Evolutionary conservation across 2,888 invertebrate species (phyloP).

Genomic region (Apoderus coryli): DNA sequence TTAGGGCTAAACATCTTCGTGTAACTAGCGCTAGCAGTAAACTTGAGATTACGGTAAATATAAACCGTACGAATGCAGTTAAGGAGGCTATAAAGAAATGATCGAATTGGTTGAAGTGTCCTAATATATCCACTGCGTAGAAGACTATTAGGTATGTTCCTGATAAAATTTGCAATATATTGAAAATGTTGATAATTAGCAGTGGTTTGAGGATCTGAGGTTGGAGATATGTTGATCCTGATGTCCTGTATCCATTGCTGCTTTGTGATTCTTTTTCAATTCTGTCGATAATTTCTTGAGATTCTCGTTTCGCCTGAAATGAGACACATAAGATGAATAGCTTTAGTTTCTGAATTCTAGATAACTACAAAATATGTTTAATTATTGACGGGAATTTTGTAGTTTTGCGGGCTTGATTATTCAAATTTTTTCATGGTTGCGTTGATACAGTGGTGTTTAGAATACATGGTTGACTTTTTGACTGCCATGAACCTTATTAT

Average conservation of each 20-base stretch:
- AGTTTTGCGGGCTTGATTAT: too few species aligned
- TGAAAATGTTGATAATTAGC: slow-evolving; percentile 56
- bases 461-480: too few species aligned
- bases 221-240: slow-evolving; percentile 35
- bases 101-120: slow-evolving; percentile 36
- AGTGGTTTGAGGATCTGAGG: slow-evolving; percentile 56
- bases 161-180: slow-evolving; percentile 55
- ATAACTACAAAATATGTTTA: too few species aligned
- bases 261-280: slow-evolving; percentile 45
- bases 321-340: too few species aligned
- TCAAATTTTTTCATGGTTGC: too few species aligned
- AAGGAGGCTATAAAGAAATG: slow-evolving; percentile 49
- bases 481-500: too few species aligned
- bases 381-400: too few species aligned
- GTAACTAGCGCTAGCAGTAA: slow-evolving; percentile 47
- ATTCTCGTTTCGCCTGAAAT: slow-evolving; percentile 43
- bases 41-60: slow-evolving; percentile 50
- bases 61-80: slow-evolving; percentile 50
- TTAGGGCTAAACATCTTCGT: slow-evolving; percentile 47
- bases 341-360: too few species aligned
- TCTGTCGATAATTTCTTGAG: slow-evolving; percentile 45
- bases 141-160: slow-evolving; percentile 67
- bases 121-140: slow-evolving; percentile 61
- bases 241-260: slow-evolving; percentile 21
- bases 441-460: too few species aligned